Base-by-base conservation (phyloP, 2,888 invertebrate species). In the Tricholauxania praeusta region DNA sequence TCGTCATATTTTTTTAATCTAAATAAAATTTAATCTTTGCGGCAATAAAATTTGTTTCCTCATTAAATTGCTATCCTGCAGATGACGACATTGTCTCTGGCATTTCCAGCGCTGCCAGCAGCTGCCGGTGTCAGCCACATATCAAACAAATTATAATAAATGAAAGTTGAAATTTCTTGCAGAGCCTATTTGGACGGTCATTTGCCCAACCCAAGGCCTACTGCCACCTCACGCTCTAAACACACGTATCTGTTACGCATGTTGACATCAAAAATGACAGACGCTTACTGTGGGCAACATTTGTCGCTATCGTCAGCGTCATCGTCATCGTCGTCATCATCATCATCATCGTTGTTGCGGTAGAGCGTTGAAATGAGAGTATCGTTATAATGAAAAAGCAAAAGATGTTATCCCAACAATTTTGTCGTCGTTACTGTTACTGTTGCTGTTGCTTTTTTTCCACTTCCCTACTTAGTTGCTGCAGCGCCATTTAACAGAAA, bases 201-300 rank as follows among this genome's bases (percentile, higher is more conserved):
- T 28, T 12, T 17, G 39, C 32, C 14, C 17, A 39, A 28, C n/a
- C 28, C 10, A 10, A 39, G 39, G 10, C 39, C 39, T 39, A 7
- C 39, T 10, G 8, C 10, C 39, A 39, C 7, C 39, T 39, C 39
- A 39, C 39, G 10, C 39, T 39, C 39, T 39, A 39, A 39, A 2
- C 39, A 10, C 39, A 39, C 39, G 39, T 39, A 39, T 39, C 39
- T 15, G 57, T 32, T 22, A 28, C 28, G 17, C n/a, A n/a, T 22
- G 68, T 60, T 69, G 59, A 69, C 57, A 59, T 69, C 59, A 60
- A 51, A 69, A 63, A 62, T 70, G 70, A 70, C 63, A 70, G 53
- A 52, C 22, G 39, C 53, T 15, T 12, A 12, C 63, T 63, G 62
- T n/a, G 52, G 28, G 70, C 63, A 15, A 39, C 57, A 28, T 28